Evolutionary conservation across 2,113 vertebrate species (phyloP), one percentile per base, ranked within the genome.

Genomic region (Sinocyclocheilus anophthalmus): DNA sequence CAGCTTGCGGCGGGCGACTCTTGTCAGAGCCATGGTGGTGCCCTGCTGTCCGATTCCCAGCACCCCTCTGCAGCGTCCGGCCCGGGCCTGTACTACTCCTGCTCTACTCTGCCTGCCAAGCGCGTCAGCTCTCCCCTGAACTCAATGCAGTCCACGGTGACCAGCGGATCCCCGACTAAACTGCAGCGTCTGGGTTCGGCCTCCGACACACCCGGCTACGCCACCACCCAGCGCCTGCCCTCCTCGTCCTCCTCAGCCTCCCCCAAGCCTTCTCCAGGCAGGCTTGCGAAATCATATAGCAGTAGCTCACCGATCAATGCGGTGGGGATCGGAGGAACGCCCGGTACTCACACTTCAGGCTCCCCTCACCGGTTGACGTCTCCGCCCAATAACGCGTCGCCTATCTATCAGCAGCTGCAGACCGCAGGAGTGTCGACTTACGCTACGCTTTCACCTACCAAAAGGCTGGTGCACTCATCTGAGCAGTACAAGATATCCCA

Each of bases 201-300:
- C 90, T 95, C 96, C 1, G 96, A 97, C 87, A 91, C 95, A 70
- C 90, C 95, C 18, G 94, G 96, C 89, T 97, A 98, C 90, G 91
- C 94, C 85, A 95, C 95, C 91, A 94, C 95, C 81, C 96, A 97
- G 88, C 96, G 97, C 82, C 93, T 96, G 87, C 91, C 92, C 81
- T 94, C 94, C 70, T 93, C 93, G 86, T 96, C 96, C 91, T 95
- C 95, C 86, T 95, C 97, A 88, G 96, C 97, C 91, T 97, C 97
- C 70, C 97, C 97, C 91, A 98, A 98, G 94, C 97, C 97, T 92
- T 97, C 97, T 86, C 95, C 97, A 78, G 94, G 93, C 92, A 96
- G 98, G 67, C 96, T 98, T 92, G 97, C 98, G 91, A 98, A 98
- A 95, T 98, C 98, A 87, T 98, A 97, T 96, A 98, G 98, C 96